Evolutionary conservation across 2,797 vertebrate genomes (phyloP).

Genomic region (Limosa lapponica): DNA sequence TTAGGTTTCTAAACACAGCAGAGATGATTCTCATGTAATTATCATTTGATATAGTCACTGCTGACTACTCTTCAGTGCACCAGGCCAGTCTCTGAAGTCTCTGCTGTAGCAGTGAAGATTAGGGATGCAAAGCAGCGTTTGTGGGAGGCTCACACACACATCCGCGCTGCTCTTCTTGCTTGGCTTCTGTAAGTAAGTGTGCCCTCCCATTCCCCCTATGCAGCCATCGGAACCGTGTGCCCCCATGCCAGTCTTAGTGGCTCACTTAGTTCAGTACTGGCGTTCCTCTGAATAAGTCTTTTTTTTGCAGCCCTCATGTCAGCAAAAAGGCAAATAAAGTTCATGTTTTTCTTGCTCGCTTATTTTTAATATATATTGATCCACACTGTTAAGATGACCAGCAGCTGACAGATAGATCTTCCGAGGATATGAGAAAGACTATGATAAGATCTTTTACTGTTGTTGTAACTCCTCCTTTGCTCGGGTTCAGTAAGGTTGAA

Average conservation of each 20-base stretch:
- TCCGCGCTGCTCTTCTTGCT: rapidly evolving
- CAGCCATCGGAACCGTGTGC: neutral
- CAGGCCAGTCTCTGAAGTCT: neutral
- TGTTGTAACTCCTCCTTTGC: neutral
- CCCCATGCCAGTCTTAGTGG: too few relatives aligned
- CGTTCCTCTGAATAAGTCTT: neutral
- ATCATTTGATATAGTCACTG: neutral
- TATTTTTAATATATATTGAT: conserved; percentile 44
- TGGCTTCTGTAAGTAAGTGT: rapidly evolving
- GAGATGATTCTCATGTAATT: rapidly evolving
- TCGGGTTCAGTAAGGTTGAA: neutral
- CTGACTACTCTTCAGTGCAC: neutral
- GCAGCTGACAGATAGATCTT: neutral
- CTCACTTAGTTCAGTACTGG: neutral
- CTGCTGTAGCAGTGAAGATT: neutral
- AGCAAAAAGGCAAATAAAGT: conserved; percentile 11
- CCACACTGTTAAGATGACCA: neutral
- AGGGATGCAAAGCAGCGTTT: neutral
- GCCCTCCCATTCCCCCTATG: rapidly evolving
- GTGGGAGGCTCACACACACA: neutral
- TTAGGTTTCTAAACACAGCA: neutral
- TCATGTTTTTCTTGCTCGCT: neutral
- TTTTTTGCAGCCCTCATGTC: neutral
- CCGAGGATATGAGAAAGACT: neutral
- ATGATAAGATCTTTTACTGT: neutral